Conservation (phyloP, 2,797 vertebrate species). For the Typhlichthys eigenmanni region DNA sequence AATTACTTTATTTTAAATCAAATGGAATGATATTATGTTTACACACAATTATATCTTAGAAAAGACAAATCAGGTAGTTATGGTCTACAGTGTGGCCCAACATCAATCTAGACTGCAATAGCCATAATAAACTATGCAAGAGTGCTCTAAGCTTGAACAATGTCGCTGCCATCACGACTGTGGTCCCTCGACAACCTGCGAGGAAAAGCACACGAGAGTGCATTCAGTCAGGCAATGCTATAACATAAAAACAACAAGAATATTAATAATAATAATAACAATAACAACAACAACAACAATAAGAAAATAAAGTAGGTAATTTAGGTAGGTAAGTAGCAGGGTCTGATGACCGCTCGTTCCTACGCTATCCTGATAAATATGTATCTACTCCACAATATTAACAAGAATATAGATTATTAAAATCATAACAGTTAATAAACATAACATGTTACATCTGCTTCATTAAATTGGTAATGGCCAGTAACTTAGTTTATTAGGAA, state of each 20-base stretch:
- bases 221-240: constrained; percentile 24
- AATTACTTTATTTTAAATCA: constrained; percentile 65
- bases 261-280: no score
- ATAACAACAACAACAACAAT: neutral
- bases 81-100: constrained; percentile 8
- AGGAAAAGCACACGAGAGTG: constrained; percentile 25
- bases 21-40: constrained; percentile 65
- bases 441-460: neutral
- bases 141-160: constrained; percentile 28
- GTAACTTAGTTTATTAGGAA: constrained; percentile 8
- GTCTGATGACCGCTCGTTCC: no score
- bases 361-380: neutral
- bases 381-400: neutral
- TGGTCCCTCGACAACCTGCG: constrained; percentile 63
- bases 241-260: neutral
- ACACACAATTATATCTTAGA: constrained; percentile 19
- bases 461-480: constrained; percentile 4
- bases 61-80: constrained; percentile 22
- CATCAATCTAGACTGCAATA: constrained; percentile 43
- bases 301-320: neutral
- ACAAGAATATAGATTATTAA: neutral
- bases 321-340: neutral
- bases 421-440: neutral
- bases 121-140: constrained; percentile 6
- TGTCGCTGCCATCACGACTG: constrained; percentile 41